Percentiles rank a stretch among this genome's conserved stretches.
phyloP scores from a whole-genome alignment of 2,888 invertebrate species.

The Ectemnius lituratus region DNA sequence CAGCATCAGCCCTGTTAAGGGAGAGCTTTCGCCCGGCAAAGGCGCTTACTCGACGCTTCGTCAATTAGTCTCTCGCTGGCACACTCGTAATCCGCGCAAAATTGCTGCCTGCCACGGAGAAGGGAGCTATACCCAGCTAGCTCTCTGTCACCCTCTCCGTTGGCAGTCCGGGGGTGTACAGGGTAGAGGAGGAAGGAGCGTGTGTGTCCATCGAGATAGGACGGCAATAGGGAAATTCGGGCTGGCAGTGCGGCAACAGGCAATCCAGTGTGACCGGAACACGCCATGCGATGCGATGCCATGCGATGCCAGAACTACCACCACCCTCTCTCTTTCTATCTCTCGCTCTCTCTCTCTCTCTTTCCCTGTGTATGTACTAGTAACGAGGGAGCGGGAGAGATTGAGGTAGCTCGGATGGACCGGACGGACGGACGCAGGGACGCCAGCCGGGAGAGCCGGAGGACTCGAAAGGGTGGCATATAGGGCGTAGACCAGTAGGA shows the following conservation, averaged over 20 bases:
- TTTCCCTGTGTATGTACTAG: not conserved
- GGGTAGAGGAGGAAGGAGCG: not conserved
- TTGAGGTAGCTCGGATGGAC: not conserved
- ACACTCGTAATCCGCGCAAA: too few species aligned
- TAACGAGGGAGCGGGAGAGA: not conserved
- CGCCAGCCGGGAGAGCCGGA: slow-evolving; percentile 23
- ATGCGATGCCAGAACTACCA: slow-evolving; percentile 42
- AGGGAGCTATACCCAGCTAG: not conserved
- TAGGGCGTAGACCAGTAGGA: slow-evolving; percentile 28
- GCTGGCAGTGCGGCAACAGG: slow-evolving; percentile 52
- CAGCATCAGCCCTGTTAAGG: too few species aligned
- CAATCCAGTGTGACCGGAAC: slow-evolving; percentile 55
- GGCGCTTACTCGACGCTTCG: too few species aligned
- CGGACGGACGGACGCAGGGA: not conserved
- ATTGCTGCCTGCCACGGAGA: too few species aligned
- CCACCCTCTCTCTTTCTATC: not conserved
- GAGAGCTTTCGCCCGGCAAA: too few species aligned
- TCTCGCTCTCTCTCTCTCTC: too few species aligned
- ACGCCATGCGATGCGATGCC: slow-evolving; percentile 35
- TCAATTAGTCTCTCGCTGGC: too few species aligned
- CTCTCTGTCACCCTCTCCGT: not conserved
- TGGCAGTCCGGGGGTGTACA: not conserved
- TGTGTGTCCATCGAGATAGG: not conserved
- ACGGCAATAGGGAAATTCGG: slow-evolving; percentile 5
- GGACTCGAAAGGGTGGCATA: slow-evolving; percentile 21